Evolutionary conservation across 2,797 vertebrate species (phyloP), one percentile per base, ranked within the genome.

Genomic region (Ceyx erithaca): DNA sequence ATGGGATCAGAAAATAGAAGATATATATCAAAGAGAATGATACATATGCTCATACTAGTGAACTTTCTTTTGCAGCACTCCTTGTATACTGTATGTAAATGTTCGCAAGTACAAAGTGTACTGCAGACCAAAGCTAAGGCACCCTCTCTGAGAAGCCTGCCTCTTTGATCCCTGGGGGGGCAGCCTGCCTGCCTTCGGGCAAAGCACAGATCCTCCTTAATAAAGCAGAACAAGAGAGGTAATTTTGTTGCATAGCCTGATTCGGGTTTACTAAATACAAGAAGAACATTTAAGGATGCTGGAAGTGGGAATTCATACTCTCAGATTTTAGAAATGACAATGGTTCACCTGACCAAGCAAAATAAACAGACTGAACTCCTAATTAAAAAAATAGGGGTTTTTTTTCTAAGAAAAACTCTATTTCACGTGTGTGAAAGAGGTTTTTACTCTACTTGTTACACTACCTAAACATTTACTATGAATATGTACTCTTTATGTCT

Each of bases 1-100:
- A 94, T 70, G 84, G 90, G 88, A 95, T 87, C 89, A 93, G 94
- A 95, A 97, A 96, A 95, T 33, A 85, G 90, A 71, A 90, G 82
- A 95, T 63, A 35, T 69, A 90, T 94, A 96, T 95, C 89, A 96
- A 88, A 91, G 67, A 69, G 93, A 93, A 91, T 87, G 89, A 92
- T 92, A 80, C 76, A 94, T 84, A 80, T 6, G 31, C 90, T 92
- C 51, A 26, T 58, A 41, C 49, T 26, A 49, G 90, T 41, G 64
- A 93, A 84, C 85, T 72, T 84, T 49, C 66, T 91, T 17, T 63
- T 55, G 80, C 85, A 73, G 80, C 51, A 2, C 40, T 66, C 54
- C 58, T 79, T 4, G 0, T 30, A 46, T 5, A 62, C 58, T 92
- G 63, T 89, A 89, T 87, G 81, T 91, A 92, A 93, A 91, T 89